These are phyloP conservation scores for Paracentrotus lividus DNA, from an alignment of 53 echinoderm and acorn worm genomes.

Conservation along the genomic window DNA sequence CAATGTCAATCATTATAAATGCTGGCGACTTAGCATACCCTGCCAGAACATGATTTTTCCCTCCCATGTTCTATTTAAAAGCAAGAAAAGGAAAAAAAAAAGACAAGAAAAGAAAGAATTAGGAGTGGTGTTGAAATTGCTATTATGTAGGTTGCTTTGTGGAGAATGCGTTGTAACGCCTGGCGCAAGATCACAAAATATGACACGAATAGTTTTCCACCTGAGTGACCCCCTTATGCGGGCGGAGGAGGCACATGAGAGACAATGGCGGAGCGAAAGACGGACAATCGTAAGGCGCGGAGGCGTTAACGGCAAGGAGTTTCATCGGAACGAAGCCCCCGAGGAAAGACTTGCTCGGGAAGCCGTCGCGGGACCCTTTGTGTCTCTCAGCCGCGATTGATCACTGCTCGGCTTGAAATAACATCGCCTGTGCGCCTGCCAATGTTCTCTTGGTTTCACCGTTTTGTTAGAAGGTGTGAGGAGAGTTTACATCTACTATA, in stretches of 20 bases:
- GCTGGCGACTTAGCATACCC: conserved; percentile 40
- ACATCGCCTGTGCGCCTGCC: conserved; percentile 45
- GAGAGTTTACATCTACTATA: conserved; percentile 8
- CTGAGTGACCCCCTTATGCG: conserved; percentile 18
- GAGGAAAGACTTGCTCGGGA: conserved; percentile 43
- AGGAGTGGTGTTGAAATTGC: conserved; percentile 35
- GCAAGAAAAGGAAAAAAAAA: not conserved
- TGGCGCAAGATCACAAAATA: conserved; percentile 42
- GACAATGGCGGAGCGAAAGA: conserved; percentile 45
- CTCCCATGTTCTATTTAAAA: conserved; percentile 48
- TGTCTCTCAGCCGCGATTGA: conserved; percentile 55
- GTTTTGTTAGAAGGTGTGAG: conserved; percentile 49
- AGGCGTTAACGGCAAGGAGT: conserved; percentile 37
- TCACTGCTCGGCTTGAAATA: conserved; percentile 42
- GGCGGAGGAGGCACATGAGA: conserved; percentile 12
- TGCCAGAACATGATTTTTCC: conserved; percentile 28
- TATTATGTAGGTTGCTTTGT: conserved; percentile 43
- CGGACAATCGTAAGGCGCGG: conserved; percentile 31
- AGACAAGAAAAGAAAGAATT: not conserved
- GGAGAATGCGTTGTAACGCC: conserved; percentile 45
- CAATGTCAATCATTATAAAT: conserved; percentile 51
- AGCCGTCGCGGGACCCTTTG: conserved; percentile 61
- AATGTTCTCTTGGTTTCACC: conserved; percentile 41
- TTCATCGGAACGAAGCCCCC: conserved; percentile 33
- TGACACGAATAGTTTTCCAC: conserved; percentile 60